Base-by-base conservation (phyloP, 2,797 vertebrate species). In the Muscicapa striata region DNA sequence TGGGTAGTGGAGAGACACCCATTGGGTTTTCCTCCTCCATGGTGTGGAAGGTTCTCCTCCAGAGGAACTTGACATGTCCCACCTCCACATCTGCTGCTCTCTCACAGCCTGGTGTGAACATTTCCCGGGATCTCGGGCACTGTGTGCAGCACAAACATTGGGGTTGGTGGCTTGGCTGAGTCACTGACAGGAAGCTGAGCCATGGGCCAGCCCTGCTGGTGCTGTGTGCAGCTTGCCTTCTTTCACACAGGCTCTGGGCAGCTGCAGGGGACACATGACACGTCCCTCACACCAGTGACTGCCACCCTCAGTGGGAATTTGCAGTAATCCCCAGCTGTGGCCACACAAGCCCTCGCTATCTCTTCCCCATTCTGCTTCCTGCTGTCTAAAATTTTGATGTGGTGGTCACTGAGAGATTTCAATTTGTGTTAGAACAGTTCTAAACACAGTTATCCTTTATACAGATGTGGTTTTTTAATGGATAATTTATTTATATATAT, bases 321-420 rank as follows among this genome's bases (percentile, higher is more conserved):
- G 75, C 63, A 48, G 2, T 72, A 24, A 4, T 43, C 68, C 68
- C 75, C 0, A 0, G 67, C 64, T 17, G 10, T 18, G 68, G 84
- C 75, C n/a, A 16, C 5, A 2, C 1, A 6, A 76, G 68, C 32
- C 64, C 26, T 70, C 1, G 0, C 57, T 95, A 49, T 95, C 94
- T 93, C 85, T 59, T 83, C 43, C 83, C 69, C 38, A 0, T 70
- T 84, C 83, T 86, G 90, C 67, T 91, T 96, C 95, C 95, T 95
- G 93, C 66, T 2, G 4, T 29, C 62, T 15, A 2, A 57, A 45
- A 26, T 78, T 52, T 16, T 29, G 66, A 32, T 58, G 18, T 9
- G 57, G 43, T n/a, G 79, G 58, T 21, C 52, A 38, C 62, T 7
- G 54, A 40, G 86, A 46, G 80, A 24, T 69, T 54, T 84, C 48